These are phyloP conservation scores for Choristoneura fumiferana DNA, from an alignment of 1,140 invertebrate species.

Conservation along the genomic window DNA sequence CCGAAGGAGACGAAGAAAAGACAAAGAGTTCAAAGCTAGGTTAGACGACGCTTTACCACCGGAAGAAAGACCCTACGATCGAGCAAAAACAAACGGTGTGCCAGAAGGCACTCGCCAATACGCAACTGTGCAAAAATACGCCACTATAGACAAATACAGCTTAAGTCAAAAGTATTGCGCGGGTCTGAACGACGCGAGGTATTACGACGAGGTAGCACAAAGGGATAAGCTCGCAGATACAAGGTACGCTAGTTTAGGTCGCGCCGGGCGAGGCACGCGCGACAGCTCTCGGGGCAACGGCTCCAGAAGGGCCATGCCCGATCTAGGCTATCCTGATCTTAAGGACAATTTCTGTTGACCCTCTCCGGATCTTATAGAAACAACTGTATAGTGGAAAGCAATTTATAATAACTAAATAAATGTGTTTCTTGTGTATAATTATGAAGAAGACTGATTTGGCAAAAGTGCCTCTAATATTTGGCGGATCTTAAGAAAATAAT, in stretches of 20 bases:
- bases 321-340: slow-evolving; percentile 80
- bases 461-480: slow-evolving; percentile 54
- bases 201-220: slow-evolving; percentile 73
- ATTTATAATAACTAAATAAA: slow-evolving; percentile 24
- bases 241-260: slow-evolving; percentile 70
- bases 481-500: not conserved
- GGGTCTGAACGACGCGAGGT: slow-evolving; percentile 74
- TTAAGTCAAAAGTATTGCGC: slow-evolving; percentile 77
- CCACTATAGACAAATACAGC: slow-evolving; percentile 77
- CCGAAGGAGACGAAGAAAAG: slow-evolving; percentile 79
- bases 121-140: slow-evolving; percentile 75
- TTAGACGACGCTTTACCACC: slow-evolving; percentile 70
- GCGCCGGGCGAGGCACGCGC: slow-evolving; percentile 74
- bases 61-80: slow-evolving; percentile 80
- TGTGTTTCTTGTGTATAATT: slow-evolving; percentile 40
- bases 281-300: slow-evolving; percentile 59
- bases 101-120: slow-evolving; percentile 73
- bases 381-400: slow-evolving; percentile 75
- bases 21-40: slow-evolving; percentile 80
- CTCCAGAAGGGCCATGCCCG: slow-evolving; percentile 78
- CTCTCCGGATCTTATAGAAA: slow-evolving; percentile 82
- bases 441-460: slow-evolving; percentile 69
- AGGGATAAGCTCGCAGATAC: slow-evolving; percentile 70
- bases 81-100: slow-evolving; percentile 77
- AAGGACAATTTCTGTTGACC: slow-evolving; percentile 88